phyloP scores from a whole-genome alignment of 2,113 vertebrate genomes.

The Bagarius yarrelli region DNA sequence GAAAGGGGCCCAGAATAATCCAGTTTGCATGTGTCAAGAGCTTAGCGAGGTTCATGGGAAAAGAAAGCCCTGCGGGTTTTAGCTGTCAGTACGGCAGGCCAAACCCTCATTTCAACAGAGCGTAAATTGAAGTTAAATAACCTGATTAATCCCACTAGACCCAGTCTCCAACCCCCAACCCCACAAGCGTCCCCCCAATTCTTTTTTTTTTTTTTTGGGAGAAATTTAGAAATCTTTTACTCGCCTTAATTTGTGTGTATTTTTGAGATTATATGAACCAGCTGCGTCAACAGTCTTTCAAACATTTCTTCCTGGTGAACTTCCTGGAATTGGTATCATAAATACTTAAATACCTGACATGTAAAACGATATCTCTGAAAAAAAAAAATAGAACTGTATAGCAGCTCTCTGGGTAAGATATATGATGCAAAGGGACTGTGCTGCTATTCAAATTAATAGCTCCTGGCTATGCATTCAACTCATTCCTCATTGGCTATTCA shows the following conservation, averaged over 20 bases:
- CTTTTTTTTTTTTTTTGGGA: no score
- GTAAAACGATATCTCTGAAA: constrained; percentile 58
- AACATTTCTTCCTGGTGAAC: neutral
- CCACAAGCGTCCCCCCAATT: neutral
- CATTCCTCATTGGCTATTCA: constrained; percentile 51
- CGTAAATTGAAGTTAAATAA: constrained; percentile 52
- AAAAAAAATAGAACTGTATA: constrained; percentile 15
- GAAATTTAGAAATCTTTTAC: neutral
- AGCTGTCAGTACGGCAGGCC: constrained; percentile 34
- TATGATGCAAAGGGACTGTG: constrained; percentile 31
- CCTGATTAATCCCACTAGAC: constrained; percentile 47
- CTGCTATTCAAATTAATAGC: constrained; percentile 37
- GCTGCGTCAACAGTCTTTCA: constrained; percentile 46
- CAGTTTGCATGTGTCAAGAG: constrained; percentile 50
- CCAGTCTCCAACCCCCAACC: neutral
- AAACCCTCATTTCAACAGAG: constrained; percentile 34
- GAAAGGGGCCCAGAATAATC: constrained; percentile 45
- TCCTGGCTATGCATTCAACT: constrained; percentile 42
- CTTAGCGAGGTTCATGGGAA: constrained; percentile 49
- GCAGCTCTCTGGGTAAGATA: constrained; percentile 26
- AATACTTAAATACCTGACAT: constrained; percentile 56
- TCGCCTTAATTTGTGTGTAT: neutral
- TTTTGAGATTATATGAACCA: constrained; percentile 41
- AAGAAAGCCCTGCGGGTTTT: constrained; percentile 50
- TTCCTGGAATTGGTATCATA: neutral